Conservation (phyloP, 2,888 invertebrate species). For the Muscina levida region DNA sequence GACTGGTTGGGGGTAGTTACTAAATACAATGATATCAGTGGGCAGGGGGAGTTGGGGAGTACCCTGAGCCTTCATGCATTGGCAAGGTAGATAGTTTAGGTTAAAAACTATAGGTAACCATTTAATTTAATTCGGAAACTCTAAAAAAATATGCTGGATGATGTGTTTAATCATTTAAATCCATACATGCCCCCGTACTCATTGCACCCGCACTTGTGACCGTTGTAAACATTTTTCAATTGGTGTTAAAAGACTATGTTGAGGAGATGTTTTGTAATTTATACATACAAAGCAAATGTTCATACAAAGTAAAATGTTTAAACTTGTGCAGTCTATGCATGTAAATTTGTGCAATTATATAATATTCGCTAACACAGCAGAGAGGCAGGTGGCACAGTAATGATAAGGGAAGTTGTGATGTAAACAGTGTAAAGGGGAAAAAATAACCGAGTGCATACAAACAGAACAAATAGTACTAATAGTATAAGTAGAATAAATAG, state of each 20-base stretch:
- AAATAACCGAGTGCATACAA: constrained; percentile 17
- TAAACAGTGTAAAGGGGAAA: neutral
- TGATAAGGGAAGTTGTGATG: constrained; percentile 1
- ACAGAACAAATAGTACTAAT: too few relatives aligned
- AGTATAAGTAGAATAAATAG: too few relatives aligned
- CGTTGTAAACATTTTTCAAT: too few relatives aligned
- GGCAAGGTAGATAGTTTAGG: neutral
- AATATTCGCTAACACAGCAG: neutral
- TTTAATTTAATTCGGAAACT: neutral
- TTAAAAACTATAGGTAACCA: neutral
- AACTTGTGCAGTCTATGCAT: constrained; percentile 15
- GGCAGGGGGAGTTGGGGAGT: constrained; percentile 16
- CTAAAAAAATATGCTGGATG: constrained; percentile 13
- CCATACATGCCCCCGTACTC: neutral
- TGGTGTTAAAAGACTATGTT: too few relatives aligned
- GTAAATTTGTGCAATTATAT: constrained; percentile 17
- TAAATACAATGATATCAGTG: constrained; percentile 2
- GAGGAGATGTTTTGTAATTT: neutral
- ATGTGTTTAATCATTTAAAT: neutral
- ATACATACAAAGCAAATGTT: neutral
- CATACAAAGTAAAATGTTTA: constrained; percentile 10
- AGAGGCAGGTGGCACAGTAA: constrained; percentile 2
- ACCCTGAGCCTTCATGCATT: neutral
- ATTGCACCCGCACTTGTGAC: neutral
- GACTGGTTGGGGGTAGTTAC: constrained; percentile 40